These are phyloP conservation scores for Acrobasis repandana DNA, from an alignment of 2,888 invertebrate species.

Conservation along the genomic window DNA sequence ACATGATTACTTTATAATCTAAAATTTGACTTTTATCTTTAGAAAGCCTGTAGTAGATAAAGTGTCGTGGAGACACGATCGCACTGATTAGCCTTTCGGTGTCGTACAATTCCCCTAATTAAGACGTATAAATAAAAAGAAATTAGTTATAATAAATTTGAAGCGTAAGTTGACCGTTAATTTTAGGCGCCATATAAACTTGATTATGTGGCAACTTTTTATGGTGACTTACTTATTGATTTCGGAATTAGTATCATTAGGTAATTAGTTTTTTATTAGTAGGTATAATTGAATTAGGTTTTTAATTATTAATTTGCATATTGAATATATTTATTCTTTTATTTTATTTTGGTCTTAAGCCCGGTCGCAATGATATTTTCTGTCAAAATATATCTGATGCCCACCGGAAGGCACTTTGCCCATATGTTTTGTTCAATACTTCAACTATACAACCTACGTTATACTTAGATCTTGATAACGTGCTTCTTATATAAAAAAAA, in stretches of 20 bases:
- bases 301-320: not conserved
- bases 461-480: too few relatives aligned
- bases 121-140: conserved; percentile 57
- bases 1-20: conserved; percentile 76
- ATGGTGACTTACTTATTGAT: conserved; percentile 35
- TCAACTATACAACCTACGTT: too few relatives aligned
- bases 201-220: conserved; percentile 42
- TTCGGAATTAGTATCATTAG: not conserved
- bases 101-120: conserved; percentile 50
- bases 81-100: conserved; percentile 60
- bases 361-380: not conserved
- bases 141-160: conserved; percentile 44
- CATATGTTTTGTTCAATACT: too few relatives aligned
- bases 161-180: conserved; percentile 46
- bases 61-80: conserved; percentile 70
- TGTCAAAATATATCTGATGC: too few relatives aligned
- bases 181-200: conserved; percentile 44
- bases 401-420: too few relatives aligned
- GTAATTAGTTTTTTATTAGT: not conserved
- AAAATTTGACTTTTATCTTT: conserved; percentile 76
- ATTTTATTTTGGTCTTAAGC: not conserved
- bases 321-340: not conserved
- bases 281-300: not conserved
- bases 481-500: too few relatives aligned
- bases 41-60: conserved; percentile 76